phyloP scores from a whole-genome alignment of 1,140 invertebrate genomes.

The Leptinotarsa lineolata region DNA sequence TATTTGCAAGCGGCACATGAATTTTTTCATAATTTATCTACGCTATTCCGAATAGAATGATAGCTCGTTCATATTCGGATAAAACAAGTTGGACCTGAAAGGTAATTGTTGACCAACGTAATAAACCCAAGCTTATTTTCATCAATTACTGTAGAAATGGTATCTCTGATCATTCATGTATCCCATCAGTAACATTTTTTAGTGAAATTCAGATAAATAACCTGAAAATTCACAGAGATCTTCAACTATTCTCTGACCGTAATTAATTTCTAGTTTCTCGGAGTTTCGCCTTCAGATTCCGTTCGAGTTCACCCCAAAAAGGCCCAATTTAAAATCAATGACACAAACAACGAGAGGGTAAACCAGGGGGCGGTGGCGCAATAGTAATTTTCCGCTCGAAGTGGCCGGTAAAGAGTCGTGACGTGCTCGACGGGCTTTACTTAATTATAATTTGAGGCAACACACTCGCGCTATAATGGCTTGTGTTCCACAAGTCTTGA shows the following conservation, averaged over 20 bases:
- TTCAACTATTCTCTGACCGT: neutral
- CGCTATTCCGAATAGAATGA: no score
- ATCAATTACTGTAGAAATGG: no score
- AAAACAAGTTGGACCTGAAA: no score
- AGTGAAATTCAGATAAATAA: no score
- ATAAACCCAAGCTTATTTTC: no score
- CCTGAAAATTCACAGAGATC: no score
- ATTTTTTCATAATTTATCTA: no score
- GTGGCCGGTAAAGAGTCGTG: slow-evolving; percentile 17
- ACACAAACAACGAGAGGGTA: slow-evolving; percentile 15
- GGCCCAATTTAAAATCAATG: slow-evolving; percentile 12
- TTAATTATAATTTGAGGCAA: slow-evolving; percentile 24
- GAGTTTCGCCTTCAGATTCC: neutral
- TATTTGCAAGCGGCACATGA: no score
- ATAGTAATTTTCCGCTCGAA: slow-evolving; percentile 22
- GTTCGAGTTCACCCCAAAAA: neutral
- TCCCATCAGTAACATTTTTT: no score
- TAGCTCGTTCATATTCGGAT: no score
- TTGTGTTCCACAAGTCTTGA: neutral
- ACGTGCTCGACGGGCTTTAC: slow-evolving; percentile 5
- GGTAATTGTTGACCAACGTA: no score
- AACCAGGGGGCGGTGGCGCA: slow-evolving; percentile 11
- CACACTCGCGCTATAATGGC: slow-evolving; percentile 18
- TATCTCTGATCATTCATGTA: no score
- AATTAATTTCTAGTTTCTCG: neutral